Base-by-base conservation (phyloP, 1,140 invertebrate species). In the Gonioctena quinquepunctata region DNA sequence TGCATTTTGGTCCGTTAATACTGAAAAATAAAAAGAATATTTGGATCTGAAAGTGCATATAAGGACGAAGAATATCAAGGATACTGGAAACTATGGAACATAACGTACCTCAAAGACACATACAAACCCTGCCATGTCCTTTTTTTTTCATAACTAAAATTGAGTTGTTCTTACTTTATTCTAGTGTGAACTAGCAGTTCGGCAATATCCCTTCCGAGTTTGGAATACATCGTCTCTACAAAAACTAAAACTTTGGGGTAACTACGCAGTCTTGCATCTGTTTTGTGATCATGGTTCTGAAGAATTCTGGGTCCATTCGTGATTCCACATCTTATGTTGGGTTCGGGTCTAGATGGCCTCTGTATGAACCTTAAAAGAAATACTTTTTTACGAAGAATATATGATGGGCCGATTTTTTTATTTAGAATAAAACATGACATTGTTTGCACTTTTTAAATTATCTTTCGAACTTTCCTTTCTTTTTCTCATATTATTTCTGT, bases 131-230 rank as follows among this genome's bases (percentile, higher is more conserved):
- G n/a, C n/a, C n/a, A n/a, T n/a, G n/a, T n/a, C n/a, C n/a, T n/a
- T n/a, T n/a, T n/a, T n/a, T n/a, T n/a, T n/a, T n/a, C n/a, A n/a
- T n/a, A n/a, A n/a, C n/a, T n/a, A n/a, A n/a, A n/a, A n/a, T n/a
- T n/a, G n/a, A n/a, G n/a, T n/a, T n/a, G n/a, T n/a, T n/a, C n/a
- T 90, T 85, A 97, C 92, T 96, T 95, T 80, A 97, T 96, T 77
- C 96, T 88, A 83, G 95, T 96, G 80, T 96, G 93, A 79, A 97
- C 95, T 56, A 98, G 88, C 49, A 96, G 86, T 83, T 95, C 94
- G n/a, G 93, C 92, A 77, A 98, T 96, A 81, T 96, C 94, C 75
- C 91, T 88, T 42, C 96, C 96, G n/a, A 96, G 86, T 72, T 91
- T 89, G 2, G 95, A 96, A 83, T 96, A 97, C 49, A 94, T 92